A percentile compares a stretch with the other conserved stretches of the same genome.
phyloP scores from a whole-genome alignment of 2,797 vertebrate species.

The Brachyrhaphis roseni region DNA sequence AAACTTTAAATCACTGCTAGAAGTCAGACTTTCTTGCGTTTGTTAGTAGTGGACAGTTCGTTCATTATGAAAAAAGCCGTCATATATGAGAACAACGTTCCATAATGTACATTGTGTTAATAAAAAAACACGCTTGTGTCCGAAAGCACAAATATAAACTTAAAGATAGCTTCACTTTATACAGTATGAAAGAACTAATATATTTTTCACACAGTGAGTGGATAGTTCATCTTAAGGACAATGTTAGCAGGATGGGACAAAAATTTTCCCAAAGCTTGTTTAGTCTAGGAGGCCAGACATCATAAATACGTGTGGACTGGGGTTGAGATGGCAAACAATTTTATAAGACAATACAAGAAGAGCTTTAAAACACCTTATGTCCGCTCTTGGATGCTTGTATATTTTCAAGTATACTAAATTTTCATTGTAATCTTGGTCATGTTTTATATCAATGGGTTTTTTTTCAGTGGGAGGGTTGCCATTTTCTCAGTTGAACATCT shows the following conservation, averaged over 20 bases:
- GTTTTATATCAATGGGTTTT: too few species aligned
- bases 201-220: background rate
- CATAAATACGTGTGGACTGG: too few species aligned
- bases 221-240: background rate
- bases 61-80: background rate
- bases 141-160: background rate
- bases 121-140: background rate
- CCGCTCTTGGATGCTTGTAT: too few species aligned
- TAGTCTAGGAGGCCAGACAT: too few species aligned
- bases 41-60: background rate
- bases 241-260: background rate
- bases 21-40: background rate
- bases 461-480: too few species aligned
- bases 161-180: background rate
- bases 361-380: too few species aligned
- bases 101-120: background rate
- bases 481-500: background rate
- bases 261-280: background rate
- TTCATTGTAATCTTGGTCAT: background rate
- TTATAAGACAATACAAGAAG: too few species aligned
- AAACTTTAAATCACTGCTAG: background rate
- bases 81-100: background rate
- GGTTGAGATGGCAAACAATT: too few species aligned
- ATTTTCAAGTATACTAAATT: too few species aligned
- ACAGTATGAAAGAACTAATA: background rate